Evolutionary conservation across 1,140 invertebrate species (phyloP).

Genomic region (Lordiphosa stackelbergi): DNA sequence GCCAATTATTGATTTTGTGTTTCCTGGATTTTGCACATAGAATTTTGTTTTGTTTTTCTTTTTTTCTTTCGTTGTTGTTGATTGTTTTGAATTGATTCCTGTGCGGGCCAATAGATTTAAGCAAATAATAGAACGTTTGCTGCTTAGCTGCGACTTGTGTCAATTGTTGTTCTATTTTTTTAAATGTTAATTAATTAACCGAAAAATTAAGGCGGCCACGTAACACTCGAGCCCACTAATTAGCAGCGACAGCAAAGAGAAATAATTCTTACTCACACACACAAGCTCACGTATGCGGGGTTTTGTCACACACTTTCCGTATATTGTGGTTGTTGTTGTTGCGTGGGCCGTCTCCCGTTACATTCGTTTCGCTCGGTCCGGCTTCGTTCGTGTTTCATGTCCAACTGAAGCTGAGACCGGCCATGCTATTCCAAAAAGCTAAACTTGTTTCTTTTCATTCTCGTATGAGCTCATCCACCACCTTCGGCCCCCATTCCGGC

Average conservation of each 20-base stretch:
- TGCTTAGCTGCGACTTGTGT: too few relatives aligned
- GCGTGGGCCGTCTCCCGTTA: slow-evolving; percentile 4
- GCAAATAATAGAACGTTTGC: too few relatives aligned
- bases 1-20: slow-evolving; percentile 68
- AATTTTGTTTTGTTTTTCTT: slow-evolving; percentile 24
- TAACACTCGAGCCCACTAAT: slow-evolving; percentile 38
- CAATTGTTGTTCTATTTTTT: not conserved
- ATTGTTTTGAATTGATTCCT: not conserved
- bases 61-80: not conserved
- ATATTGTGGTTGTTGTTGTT: slow-evolving; percentile 21
- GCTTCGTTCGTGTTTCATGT: slow-evolving; percentile 45
- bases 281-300: slow-evolving; percentile 10
- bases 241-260: slow-evolving; percentile 41
- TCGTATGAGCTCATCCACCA: slow-evolving; percentile 63
- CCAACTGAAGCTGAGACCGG: slow-evolving; percentile 38
- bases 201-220: slow-evolving; percentile 25
- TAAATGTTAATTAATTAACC: slow-evolving; percentile 11
- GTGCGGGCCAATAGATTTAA: not conserved
- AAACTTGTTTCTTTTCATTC: slow-evolving; percentile 64
- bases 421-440: slow-evolving; percentile 59
- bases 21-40: slow-evolving; percentile 42
- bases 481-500: slow-evolving; percentile 12
- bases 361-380: slow-evolving; percentile 24
- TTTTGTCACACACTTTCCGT: slow-evolving; percentile 51
- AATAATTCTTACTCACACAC: slow-evolving; percentile 14